Evolutionary conservation across 2,888 invertebrate species (phyloP).

Genomic region (Resseliella maxima): DNA sequence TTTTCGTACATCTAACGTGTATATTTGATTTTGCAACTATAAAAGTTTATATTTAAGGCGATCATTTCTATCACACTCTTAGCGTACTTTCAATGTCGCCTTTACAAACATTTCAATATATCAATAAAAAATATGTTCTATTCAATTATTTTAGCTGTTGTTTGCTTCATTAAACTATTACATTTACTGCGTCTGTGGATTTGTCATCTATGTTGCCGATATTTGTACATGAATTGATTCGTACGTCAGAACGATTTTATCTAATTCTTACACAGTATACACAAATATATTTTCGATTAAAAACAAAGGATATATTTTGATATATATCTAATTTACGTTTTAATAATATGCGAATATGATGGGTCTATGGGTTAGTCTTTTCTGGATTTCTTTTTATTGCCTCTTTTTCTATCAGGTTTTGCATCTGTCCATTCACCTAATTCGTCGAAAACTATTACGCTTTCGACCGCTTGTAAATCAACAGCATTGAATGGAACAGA

Average conservation of each 20-base stretch:
- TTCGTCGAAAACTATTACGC: constrained; percentile 24
- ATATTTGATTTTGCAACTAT: neutral
- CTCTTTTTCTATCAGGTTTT: constrained; percentile 33
- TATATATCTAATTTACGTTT: neutral
- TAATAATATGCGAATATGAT: constrained; percentile 16
- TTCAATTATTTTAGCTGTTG: neutral
- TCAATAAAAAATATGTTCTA: neutral
- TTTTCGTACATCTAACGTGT: no score
- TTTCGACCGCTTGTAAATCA: neutral
- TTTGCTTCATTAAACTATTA: neutral
- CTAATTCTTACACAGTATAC: neutral
- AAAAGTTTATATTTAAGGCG: constrained; percentile 14
- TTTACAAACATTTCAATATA: neutral
- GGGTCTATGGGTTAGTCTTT: constrained; percentile 23
- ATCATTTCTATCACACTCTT: constrained; percentile 8
- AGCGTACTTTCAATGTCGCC: neutral
- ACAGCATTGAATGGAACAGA: neutral
- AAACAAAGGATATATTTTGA: neutral
- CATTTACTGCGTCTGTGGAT: neutral
- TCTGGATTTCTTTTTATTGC: constrained; percentile 49
- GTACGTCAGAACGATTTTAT: neutral
- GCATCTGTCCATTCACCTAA: constrained; percentile 43
- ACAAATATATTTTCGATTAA: neutral
- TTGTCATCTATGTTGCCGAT: neutral
- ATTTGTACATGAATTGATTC: neutral